A percentile compares a stretch with the other conserved stretches of the same genome.
Conservation (phyloP, 2,113 vertebrate species). For the Urocitellus parryii region DNA sequence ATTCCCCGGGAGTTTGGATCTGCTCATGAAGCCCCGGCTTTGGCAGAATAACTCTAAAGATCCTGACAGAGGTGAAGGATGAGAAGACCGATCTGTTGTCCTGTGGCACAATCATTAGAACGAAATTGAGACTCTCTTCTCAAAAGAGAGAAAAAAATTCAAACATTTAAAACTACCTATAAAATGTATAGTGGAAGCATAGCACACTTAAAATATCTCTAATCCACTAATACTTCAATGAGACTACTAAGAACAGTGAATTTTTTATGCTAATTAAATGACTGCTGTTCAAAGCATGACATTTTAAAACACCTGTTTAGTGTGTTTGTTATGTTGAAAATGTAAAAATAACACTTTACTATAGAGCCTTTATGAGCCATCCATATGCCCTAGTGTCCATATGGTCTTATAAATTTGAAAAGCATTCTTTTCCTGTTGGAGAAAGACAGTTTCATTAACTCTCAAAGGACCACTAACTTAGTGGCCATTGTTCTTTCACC, state of each 20-base stretch:
- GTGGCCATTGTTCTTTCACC: neutral
- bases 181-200: neutral
- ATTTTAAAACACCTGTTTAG: conserved; percentile 77
- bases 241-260: conserved; percentile 45
- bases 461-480: neutral
- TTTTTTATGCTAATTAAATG: conserved; percentile 77
- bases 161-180: neutral
- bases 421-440: neutral
- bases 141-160: neutral
- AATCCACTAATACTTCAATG: conserved; percentile 50
- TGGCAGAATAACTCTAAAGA: neutral
- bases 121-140: neutral
- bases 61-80: accelerated
- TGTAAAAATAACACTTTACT: conserved; percentile 77
- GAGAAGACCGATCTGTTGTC: neutral
- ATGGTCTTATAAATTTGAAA: conserved; percentile 62
- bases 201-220: conserved; percentile 25
- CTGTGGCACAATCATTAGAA: neutral
- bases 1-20: too few relatives aligned
- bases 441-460: conserved; percentile 44
- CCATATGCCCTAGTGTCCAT: neutral
- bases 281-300: conserved; percentile 65
- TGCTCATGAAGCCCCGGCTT: neutral
- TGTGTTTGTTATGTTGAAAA: conserved; percentile 67
- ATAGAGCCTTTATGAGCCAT: conserved; percentile 7